Percentiles rank a stretch among this genome's conserved stretches.
These are phyloP conservation scores for Pasiphila rectangulata DNA, from an alignment of 2,888 invertebrate species.

Conservation along the genomic window DNA sequence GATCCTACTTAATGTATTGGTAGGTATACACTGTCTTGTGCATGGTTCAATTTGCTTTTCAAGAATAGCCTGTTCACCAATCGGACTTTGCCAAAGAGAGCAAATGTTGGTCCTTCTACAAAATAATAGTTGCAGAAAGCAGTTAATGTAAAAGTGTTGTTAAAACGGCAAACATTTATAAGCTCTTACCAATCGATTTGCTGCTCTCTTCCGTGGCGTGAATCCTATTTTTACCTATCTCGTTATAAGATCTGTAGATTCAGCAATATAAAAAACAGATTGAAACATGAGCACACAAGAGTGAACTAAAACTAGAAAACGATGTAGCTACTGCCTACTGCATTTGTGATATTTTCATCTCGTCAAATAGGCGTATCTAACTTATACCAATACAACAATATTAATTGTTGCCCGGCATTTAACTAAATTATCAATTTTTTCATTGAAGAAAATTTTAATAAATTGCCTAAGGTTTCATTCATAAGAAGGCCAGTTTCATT, in stretches of 20 bases:
- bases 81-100: too few species aligned
- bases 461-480: conserved; percentile 61
- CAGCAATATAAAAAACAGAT: too few species aligned
- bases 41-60: too few species aligned
- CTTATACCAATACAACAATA: conserved; percentile 45
- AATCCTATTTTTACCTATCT: background rate
- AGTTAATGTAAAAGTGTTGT: too few species aligned
- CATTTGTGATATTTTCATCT: conserved; percentile 55
- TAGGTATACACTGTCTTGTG: too few species aligned
- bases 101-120: too few species aligned
- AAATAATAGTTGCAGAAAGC: too few species aligned
- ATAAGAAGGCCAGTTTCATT: conserved; percentile 34
- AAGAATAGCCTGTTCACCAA: too few species aligned
- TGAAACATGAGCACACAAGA: background rate
- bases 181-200: too few species aligned
- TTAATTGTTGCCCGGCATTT: conserved; percentile 50
- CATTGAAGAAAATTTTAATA: conserved; percentile 52
- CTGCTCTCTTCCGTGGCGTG: too few species aligned
- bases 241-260: background rate
- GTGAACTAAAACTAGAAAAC: background rate
- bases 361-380: conserved; percentile 39
- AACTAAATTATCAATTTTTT: conserved; percentile 51
- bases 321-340: conserved; percentile 34
- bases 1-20: too few species aligned
- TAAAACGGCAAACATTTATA: too few species aligned